Conservation (phyloP, 2,113 vertebrate genomes). For the Oncorhynchus clarkii region DNA sequence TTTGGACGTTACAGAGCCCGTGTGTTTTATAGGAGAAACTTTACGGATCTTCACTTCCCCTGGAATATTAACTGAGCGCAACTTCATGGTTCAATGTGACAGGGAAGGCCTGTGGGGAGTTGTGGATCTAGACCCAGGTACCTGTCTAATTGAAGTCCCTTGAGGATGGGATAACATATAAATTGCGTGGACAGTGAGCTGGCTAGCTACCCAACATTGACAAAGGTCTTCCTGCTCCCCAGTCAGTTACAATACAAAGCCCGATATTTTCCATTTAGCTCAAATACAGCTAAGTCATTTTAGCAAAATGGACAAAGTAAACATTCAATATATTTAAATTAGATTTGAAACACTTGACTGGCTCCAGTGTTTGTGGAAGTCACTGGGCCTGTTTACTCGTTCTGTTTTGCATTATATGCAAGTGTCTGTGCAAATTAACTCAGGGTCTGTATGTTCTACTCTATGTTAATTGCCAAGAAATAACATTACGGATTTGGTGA, state of each 20-base stretch:
- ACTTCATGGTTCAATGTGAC: slow-evolving; percentile 62
- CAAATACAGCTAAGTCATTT: slow-evolving; percentile 44
- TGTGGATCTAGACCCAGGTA: slow-evolving; percentile 64
- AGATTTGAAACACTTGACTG: slow-evolving; percentile 80
- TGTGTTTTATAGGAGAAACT: slow-evolving; percentile 62
- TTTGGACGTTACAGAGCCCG: slow-evolving; percentile 58
- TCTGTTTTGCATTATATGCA: slow-evolving; percentile 66
- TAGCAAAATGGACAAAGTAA: slow-evolving; percentile 71
- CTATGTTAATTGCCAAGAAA: slow-evolving; percentile 77
- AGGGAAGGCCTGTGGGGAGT: slow-evolving; percentile 59
- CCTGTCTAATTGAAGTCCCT: slow-evolving; percentile 71
- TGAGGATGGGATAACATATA: slow-evolving; percentile 47
- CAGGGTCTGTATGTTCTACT: slow-evolving; percentile 65
- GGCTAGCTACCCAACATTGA: slow-evolving; percentile 47
- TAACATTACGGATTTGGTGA: slow-evolving; percentile 73
- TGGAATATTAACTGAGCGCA: slow-evolving; percentile 64
- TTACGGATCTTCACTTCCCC: slow-evolving; percentile 61
- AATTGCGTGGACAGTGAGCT: slow-evolving; percentile 53
- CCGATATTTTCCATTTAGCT: slow-evolving; percentile 47
- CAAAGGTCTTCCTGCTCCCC: slow-evolving; percentile 49
- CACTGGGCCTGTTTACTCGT: slow-evolving; percentile 71
- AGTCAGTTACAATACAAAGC: slow-evolving; percentile 40
- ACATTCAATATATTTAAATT: slow-evolving; percentile 83
- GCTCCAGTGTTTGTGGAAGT: slow-evolving; percentile 53
- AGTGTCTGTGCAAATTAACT: slow-evolving; percentile 74